Evolutionary conservation across 2,888 invertebrate species (phyloP).

Genomic region (Xylophagus ater): DNA sequence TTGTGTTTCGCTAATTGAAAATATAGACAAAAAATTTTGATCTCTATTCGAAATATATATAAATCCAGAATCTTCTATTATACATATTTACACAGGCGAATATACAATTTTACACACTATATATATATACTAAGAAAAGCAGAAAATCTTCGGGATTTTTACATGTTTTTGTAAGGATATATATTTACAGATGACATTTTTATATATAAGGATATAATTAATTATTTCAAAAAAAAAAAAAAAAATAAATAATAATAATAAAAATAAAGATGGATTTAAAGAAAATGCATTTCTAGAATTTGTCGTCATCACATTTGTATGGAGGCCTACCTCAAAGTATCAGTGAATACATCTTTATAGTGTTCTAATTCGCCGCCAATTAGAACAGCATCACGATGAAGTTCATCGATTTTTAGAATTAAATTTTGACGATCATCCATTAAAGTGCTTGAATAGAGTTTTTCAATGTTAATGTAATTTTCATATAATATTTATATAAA

Average conservation of each 20-base stretch:
- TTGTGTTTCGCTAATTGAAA: conserved; percentile 9
- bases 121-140: not conserved
- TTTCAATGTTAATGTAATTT: not conserved
- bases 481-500: not conserved
- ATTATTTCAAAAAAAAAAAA: too few species aligned
- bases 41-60: not conserved
- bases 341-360: conserved; percentile 15
- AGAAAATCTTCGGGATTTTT: not conserved
- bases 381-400: conserved; percentile 19
- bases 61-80: too few species aligned
- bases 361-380: conserved; percentile 18
- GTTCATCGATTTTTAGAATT: conserved; percentile 15
- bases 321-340: conserved; percentile 12
- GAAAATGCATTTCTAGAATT: not conserved
- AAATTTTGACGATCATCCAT: conserved; percentile 16
- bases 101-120: not conserved
- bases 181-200: not conserved
- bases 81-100: too few species aligned
- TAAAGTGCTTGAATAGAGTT: conserved; percentile 11
- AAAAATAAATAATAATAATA: not conserved
- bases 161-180: not conserved
- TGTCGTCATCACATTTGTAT: not conserved
- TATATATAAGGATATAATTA: not conserved
- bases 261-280: not conserved
- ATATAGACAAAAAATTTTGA: not conserved